Evolutionary conservation across 2,888 invertebrate genomes (phyloP).

Genomic region (Athalia circularis): DNA sequence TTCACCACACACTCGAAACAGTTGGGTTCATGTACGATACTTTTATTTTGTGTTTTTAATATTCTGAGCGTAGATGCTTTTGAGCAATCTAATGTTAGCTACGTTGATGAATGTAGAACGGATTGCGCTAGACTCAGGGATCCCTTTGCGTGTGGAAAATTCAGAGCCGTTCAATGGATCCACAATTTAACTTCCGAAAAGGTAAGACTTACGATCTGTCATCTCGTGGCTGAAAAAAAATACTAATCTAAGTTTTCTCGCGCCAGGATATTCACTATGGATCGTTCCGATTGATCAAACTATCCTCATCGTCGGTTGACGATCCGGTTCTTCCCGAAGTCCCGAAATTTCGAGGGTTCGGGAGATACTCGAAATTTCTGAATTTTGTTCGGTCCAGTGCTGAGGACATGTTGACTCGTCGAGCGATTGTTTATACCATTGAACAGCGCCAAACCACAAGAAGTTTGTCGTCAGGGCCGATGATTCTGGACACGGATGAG

Average conservation of each 20-base stretch:
- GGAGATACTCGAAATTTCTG: conserved; percentile 49
- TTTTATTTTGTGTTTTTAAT: conserved; percentile 10
- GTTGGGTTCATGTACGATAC: conserved; percentile 12
- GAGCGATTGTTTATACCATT: conserved; percentile 69
- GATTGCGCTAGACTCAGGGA: conserved; percentile 66
- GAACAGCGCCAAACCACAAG: conserved; percentile 62
- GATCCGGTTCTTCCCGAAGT: conserved; percentile 56
- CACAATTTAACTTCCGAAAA: conserved; percentile 65
- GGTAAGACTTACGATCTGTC: conserved; percentile 56
- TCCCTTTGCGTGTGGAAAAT: conserved; percentile 67
- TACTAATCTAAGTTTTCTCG: conserved; percentile 34
- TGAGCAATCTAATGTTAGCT: conserved; percentile 56
- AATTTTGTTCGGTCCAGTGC: conserved; percentile 65
- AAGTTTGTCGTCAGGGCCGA: conserved; percentile 58
- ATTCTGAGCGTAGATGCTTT: conserved; percentile 1
- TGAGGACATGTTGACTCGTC: conserved; percentile 68
- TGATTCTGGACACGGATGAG: conserved; percentile 70
- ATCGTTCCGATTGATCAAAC: conserved; percentile 66
- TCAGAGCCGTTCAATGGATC: conserved; percentile 67
- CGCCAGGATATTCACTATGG: conserved; percentile 68
- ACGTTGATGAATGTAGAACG: conserved; percentile 65
- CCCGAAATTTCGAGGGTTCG: conserved; percentile 63
- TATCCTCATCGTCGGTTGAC: conserved; percentile 60
- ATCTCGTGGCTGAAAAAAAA: background rate
- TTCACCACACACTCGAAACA: background rate